Evolutionary conservation across 2,113 vertebrate species (phyloP).

Genomic region (Siniperca chuatsi): DNA sequence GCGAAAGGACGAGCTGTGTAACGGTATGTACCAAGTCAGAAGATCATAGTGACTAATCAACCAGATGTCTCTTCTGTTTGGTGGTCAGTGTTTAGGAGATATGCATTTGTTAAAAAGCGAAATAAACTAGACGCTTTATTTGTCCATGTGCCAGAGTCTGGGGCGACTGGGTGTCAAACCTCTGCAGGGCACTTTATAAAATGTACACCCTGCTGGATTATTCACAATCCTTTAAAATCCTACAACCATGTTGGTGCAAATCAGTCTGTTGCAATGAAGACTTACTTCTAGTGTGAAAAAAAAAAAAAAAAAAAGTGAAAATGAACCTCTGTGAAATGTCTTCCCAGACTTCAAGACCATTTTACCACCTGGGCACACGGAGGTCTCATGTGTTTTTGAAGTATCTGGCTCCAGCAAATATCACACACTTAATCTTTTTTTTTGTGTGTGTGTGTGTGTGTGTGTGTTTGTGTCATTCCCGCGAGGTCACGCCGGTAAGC

Average conservation of each 20-base stretch:
- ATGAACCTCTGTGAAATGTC: constrained; percentile 25
- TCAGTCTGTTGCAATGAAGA: constrained; percentile 32
- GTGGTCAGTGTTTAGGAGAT: not conserved
- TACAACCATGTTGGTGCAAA: constrained; percentile 10
- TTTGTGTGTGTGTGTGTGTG: not conserved
- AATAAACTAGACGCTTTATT: not conserved
- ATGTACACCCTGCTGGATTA: not conserved
- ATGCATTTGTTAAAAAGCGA: not conserved
- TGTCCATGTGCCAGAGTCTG: not conserved
- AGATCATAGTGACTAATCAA: constrained; percentile 13
- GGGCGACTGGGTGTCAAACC: not conserved
- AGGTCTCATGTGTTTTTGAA: constrained; percentile 34
- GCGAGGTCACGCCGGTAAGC: constrained; percentile 27
- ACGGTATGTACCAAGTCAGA: constrained; percentile 38
- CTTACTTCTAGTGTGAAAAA: constrained; percentile 4
- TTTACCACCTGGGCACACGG: constrained; percentile 26
- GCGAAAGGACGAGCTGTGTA: constrained; percentile 25
- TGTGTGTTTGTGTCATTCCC: not conserved
- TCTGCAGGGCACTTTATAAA: not conserved
- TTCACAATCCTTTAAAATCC: constrained; percentile 40
- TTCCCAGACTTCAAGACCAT: constrained; percentile 31
- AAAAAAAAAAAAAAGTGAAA: constrained; percentile 6
- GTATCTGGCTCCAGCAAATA: constrained; percentile 35
- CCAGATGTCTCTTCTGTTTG: not conserved
- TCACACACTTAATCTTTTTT: constrained; percentile 34